Base-by-base conservation (phyloP, 2,888 invertebrate genomes). In the Dicyrtomina minuta region DNA sequence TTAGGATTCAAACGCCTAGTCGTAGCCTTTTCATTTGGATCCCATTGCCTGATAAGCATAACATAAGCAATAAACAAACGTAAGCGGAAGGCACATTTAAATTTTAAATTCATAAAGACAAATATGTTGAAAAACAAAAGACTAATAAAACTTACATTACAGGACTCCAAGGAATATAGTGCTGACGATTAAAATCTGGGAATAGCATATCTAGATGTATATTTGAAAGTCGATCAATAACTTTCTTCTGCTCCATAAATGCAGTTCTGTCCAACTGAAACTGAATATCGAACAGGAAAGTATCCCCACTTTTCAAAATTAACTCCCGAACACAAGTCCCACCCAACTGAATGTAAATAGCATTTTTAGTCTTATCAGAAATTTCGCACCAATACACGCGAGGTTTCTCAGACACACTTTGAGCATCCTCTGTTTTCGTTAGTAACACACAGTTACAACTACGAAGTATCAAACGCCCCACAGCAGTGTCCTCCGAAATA, bases 231-330 rank as follows among this genome's bases (percentile, higher is more conserved):
- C 87, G 87, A 80, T 92, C 92, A 24, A 92, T 87, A 0, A 91
- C 90, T 80, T 88, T 87, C 80, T 91, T 92, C 90, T 91, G 92
- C 80, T 92, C 91, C 81, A 91, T 91, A 78, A 91, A 89, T 0
- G 90, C 89, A 72, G 91, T 84, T 53, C 92, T 86, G 81, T 91
- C 92, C 73, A 92, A 81, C 79, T 91, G 89, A 80, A 92, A 92
- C 80, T 91, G 91, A 67, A 92, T 88, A 80, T 90, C 88, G 71
- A 88, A 88, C 61, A 86, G 82, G 65, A 72, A 58, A 1, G 68
- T 46, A 20, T 72, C 74, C 72, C 90, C 89, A 1, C 87, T 83
- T 74, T 84, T 84, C 70, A 91, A 82, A 4, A 83, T 82, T 76
- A 90, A 84, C 24, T 86, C 86, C 22, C 85, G 82, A 0, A 90